Evolutionary conservation across 2,797 vertebrate species (phyloP), one percentile per base, ranked within the genome.

Genomic region (Chelon auratus): DNA sequence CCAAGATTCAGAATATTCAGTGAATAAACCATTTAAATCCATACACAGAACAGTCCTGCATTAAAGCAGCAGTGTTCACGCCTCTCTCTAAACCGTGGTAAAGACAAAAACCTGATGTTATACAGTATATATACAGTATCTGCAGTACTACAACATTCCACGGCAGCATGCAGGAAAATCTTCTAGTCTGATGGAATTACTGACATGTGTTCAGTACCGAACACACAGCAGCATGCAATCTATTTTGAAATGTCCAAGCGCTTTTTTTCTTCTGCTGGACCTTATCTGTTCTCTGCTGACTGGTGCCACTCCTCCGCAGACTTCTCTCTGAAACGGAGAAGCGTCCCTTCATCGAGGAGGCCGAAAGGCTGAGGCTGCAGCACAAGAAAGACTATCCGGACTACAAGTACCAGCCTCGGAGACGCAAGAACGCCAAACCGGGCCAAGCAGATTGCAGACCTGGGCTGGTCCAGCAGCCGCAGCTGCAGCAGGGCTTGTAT

Each of bases 311-410:
- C 39, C 1, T 51, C 60, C 30, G 33, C 84, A 97, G 97, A 24
- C 92, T 98, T 75, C 78, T 97, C 48, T 97, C 96, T 0, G 96
- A 97, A 72, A 94, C 86, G 0, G 97, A 98, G 90, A 97, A 97
- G 66, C 93, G 95, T 42, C 97, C 97, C 3, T 98, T 98, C 15
- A 91, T 97, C 26, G 95, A 96, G 60, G 97, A 97, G 88, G 97
- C 97, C 0, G 96, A 97, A 78, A 89, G 96, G 15, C 94, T 98
- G 72, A 90, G 97, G 50, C 91, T 96, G 58, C 97, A 98, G 86
- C 97, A 98, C 90, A 97, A 97, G 91, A 96, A 95, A 77, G 96
- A 97, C 86, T 95, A 97, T 73, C 97, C 97, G 0, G 96, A 98
- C 90, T 98, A 98, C 81, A 97, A 97, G 91, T 98, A 97, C 92